Base-by-base conservation (phyloP, 1,140 invertebrate species). In the Zeugodacus cucurbitae region DNA sequence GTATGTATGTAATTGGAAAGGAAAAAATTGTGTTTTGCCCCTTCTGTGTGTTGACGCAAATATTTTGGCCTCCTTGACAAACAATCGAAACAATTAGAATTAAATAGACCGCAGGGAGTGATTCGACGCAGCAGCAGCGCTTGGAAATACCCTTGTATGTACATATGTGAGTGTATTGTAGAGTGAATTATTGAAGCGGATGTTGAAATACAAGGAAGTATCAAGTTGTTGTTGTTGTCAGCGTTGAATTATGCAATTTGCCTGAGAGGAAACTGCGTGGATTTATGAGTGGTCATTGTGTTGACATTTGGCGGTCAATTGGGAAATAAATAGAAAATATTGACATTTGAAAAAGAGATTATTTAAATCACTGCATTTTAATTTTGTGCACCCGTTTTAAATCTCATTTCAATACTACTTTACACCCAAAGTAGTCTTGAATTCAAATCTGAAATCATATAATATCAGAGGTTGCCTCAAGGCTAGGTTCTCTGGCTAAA, bases 41-140 rank as follows among this genome's bases (percentile, higher is more conserved):
- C 34, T 82, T 29, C 7, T 48, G 26, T 29, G 74, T 17, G 17
- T 82, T 7, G 14, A 82, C 41, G n/a, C 22, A 82, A 48, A 82
- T 82, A 48, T 48, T 48, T 82, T 82, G 74, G 22, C 48, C 34
- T 88, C 86, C 57, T 67, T 86, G 88, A 87, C 91, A 91, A 91
- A 91, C 90, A 91, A 89, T 88, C 89, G 78, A 91, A 91, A 90
- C 91, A 91, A 91, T 91, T 91, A 91, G 89, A 90, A 91, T 91
- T 89, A 91, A 91, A 91, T 90, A 89, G 89, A 89, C 91, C 89
- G 91, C 54, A 78, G 91, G 90, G 91, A 91, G 89, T 88, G 41
- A 44, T 82, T 48, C 41, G 48, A n/a, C 41, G n/a, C 37, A 44
- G 74, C n/a, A 29, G 78, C 1, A 90, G 26, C 74, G 78, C 87